Percentiles rank a stretch among this genome's conserved stretches.
phyloP scores from a whole-genome alignment of 1,140 invertebrate species.

The Triops longicaudatus region DNA sequence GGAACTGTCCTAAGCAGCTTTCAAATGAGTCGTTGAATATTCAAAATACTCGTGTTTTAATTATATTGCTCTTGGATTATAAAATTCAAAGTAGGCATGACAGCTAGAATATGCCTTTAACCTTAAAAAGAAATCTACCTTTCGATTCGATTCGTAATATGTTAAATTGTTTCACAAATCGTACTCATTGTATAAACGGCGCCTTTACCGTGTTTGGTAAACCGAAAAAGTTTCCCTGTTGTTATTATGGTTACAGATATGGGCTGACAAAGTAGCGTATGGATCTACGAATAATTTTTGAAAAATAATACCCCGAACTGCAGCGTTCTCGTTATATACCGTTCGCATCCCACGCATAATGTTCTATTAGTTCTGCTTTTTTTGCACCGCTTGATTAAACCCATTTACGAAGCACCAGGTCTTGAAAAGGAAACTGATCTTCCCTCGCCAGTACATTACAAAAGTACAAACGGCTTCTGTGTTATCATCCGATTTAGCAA shows the following conservation, averaged over 20 bases:
- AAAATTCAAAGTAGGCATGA: too few relatives aligned
- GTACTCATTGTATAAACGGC: too few relatives aligned
- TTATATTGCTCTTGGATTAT: too few relatives aligned
- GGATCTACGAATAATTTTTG: background rate
- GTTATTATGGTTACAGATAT: background rate
- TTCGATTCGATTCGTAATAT: too few relatives aligned
- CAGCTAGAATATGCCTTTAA: too few relatives aligned
- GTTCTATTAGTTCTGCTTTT: background rate
- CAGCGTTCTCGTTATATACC: background rate
- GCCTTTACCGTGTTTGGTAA: too few relatives aligned
- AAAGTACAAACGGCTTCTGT: background rate
- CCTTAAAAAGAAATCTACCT: too few relatives aligned
- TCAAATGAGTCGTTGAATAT: too few relatives aligned
- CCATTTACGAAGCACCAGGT: background rate
- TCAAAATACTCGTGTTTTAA: too few relatives aligned
- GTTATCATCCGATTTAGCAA: background rate
- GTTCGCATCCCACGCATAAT: background rate
- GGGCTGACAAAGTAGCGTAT: background rate
- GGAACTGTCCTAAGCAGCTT: too few relatives aligned
- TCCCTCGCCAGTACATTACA: background rate
- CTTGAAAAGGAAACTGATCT: conserved; percentile 2
- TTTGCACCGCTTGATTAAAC: conserved; percentile 7
- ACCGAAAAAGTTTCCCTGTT: background rate
- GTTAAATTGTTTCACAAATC: too few relatives aligned
- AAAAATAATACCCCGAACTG: background rate